Evolutionary conservation across 2,113 vertebrate genomes (phyloP).

Genomic region (Chionis minor): DNA sequence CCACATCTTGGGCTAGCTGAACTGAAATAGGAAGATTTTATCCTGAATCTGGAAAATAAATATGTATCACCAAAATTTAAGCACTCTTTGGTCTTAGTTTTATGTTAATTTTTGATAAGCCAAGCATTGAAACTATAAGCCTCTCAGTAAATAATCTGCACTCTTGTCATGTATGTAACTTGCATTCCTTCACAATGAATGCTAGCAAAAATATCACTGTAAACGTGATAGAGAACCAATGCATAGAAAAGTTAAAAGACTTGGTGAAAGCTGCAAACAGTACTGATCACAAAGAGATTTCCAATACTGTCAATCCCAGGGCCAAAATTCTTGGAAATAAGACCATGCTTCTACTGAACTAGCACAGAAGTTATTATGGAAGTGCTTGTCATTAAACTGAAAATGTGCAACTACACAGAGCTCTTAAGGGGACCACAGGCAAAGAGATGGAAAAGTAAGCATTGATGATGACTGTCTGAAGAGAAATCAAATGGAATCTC

Average conservation of each 20-base stretch:
- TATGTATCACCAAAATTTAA: not conserved
- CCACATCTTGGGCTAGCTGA: not conserved
- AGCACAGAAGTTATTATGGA: not conserved
- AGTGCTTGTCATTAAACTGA: not conserved
- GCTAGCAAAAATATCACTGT: not conserved
- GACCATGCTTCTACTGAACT: not conserved
- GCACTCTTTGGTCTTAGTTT: not conserved
- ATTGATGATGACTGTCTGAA: not conserved
- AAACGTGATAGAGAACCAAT: not conserved
- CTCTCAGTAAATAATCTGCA: not conserved
- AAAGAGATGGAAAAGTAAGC: not conserved
- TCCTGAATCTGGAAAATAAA: not conserved
- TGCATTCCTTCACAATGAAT: not conserved
- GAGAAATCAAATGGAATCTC: not conserved
- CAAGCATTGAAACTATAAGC: not conserved
- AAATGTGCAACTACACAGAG: not conserved
- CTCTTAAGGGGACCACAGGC: not conserved
- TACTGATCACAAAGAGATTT: not conserved
- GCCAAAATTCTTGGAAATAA: not conserved
- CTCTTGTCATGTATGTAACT: not conserved
- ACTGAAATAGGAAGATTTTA: not conserved
- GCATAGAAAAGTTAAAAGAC: not conserved
- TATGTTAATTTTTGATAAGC: not conserved
- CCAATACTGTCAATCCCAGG: not conserved
- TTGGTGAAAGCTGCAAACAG: not conserved